phyloP scores from a whole-genome alignment of 2,888 invertebrate genomes.

The Stenolophus ochropezus region DNA sequence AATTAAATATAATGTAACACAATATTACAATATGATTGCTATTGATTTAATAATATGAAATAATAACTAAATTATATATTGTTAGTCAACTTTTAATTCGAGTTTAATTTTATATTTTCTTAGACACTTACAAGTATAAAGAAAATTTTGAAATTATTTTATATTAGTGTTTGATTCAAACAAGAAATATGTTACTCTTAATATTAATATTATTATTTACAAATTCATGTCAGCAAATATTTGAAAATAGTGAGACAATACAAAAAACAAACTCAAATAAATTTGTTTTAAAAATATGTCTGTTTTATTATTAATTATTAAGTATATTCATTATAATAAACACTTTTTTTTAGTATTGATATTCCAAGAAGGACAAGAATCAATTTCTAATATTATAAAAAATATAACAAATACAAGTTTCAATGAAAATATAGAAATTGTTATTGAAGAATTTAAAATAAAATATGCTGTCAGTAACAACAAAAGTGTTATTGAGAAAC shows the following conservation, averaged over 20 bases:
- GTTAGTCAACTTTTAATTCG: conserved; percentile 1
- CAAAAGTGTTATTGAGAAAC: neutral
- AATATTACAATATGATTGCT: neutral
- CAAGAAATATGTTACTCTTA: neutral
- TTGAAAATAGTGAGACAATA: neutral
- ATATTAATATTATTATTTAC: neutral
- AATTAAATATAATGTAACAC: no score
- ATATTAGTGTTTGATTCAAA: neutral
- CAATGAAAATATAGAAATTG: neutral
- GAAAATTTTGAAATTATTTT: neutral
- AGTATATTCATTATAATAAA: neutral
- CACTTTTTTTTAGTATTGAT: neutral
- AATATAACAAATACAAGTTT: neutral
- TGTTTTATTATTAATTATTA: neutral
- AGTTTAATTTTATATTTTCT: conserved; percentile 1
- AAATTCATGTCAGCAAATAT: neutral
- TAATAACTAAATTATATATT: conserved; percentile 1
- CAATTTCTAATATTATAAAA: neutral
- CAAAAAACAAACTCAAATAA: neutral
- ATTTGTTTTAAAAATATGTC: neutral
- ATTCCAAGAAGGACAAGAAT: conserved; percentile 28
- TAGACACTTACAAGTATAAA: neutral
- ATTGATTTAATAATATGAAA: neutral
- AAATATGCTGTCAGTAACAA: neutral
- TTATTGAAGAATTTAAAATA: neutral